A percentile compares a stretch with the other conserved stretches of the same genome.
Conservation (phyloP, 2,797 vertebrate species). For the Chelon labrosus region DNA sequence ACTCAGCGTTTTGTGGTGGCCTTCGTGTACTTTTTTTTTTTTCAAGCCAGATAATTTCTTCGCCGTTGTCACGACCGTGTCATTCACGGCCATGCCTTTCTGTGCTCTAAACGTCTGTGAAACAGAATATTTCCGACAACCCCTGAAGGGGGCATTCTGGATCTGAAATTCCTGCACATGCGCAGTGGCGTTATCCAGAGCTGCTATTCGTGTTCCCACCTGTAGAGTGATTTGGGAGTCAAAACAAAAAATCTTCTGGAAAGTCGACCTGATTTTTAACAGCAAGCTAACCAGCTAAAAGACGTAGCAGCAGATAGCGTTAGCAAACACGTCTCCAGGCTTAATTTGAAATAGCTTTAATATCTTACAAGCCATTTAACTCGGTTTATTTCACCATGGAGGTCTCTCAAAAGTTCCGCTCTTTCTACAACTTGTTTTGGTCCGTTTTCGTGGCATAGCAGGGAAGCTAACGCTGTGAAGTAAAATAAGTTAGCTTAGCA, state of each 20-base stretch:
- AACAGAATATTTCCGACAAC: constrained; percentile 10
- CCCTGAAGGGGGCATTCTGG: background rate
- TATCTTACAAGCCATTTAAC: background rate
- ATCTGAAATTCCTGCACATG: constrained; percentile 38
- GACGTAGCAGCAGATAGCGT: constrained; percentile 11
- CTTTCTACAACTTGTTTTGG: constrained; percentile 62
- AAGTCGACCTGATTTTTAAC: constrained; percentile 56
- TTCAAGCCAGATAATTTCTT: accelerated
- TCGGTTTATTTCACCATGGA: constrained; percentile 60
- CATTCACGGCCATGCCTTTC: background rate
- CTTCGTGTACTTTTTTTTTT: background rate
- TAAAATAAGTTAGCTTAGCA: constrained; percentile 73
- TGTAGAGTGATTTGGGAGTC: constrained; percentile 67
- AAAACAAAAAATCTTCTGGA: constrained; percentile 76
- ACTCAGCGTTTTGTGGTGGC: no score
- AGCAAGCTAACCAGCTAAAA: constrained; percentile 55
- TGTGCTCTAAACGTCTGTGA: accelerated
- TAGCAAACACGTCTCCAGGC: constrained; percentile 11
- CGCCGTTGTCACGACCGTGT: background rate
- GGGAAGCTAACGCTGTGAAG: constrained; percentile 49
- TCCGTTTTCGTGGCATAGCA: constrained; percentile 71
- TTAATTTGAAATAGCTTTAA: background rate
- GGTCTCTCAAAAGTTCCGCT: constrained; percentile 40
- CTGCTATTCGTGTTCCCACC: constrained; percentile 70
- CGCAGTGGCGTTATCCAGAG: constrained; percentile 31